Evolutionary conservation across 2,113 vertebrate species (phyloP), one percentile per base, ranked within the genome.

Genomic region (Poeciliopsis turrubarensis): DNA sequence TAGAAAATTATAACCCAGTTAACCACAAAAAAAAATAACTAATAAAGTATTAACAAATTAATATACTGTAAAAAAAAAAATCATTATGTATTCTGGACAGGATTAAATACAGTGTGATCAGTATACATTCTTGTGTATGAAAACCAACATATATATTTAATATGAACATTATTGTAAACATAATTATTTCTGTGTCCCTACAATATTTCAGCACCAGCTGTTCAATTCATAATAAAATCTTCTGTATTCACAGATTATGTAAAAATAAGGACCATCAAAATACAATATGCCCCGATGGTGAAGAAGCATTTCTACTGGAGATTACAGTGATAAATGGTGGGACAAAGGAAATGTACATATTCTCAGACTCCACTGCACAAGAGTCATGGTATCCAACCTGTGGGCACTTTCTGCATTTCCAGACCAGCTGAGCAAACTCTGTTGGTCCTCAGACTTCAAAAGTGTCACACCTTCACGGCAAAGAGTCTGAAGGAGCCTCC

Each of bases 101-200:
- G 94, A 93, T 94, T 92, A 93, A 91, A 94, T 91, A 94, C 90
- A 94, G 87, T 94, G 92, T 92, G 84, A 89, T 90, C 91, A 83
- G 82, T 91, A 94, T 94, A 93, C 90, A 94, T 93, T 94, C 89
- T 88, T 85, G 85, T 90, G 86, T 88, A 92, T 89, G 80, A 84
- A 86, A 86, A 92, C 65, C 63, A 88, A 88, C 76, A 29, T 72
- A 30, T 85, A 87, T 86, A 88, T 84, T 66, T 80, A 80, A 84
- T 78, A 85, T 75, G 31, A 90, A 85, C 80, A 87, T 73, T 41
- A 75, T 85, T 91, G 86, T 90, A 93, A 93, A 90, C 86, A 91
- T 79, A 79, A 70, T 82, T 54, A 64, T 83, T 76, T 57, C 64
- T 78, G 74, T 87, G 41, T 77, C 63, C 90, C 72, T 77, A 60